These are phyloP conservation scores for Brevimyrus niger DNA, from an alignment of 2,113 vertebrate species.

Conservation along the genomic window DNA sequence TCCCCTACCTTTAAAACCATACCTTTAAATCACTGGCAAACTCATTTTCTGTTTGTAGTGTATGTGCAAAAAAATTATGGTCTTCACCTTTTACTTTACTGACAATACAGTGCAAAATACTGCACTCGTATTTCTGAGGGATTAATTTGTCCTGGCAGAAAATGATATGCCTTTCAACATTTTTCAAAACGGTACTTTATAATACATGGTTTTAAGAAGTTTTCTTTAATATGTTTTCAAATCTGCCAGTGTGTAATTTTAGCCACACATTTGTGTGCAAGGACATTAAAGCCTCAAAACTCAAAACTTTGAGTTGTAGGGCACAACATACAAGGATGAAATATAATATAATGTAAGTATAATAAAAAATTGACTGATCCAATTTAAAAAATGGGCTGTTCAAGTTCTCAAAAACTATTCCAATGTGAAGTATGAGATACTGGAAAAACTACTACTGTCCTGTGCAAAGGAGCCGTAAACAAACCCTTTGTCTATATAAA, in stretches of 20 bases:
- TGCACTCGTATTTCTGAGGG: background rate
- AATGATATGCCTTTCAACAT: background rate
- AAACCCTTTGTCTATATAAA: background rate
- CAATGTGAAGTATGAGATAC: background rate
- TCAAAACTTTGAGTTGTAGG: background rate
- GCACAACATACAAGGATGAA: background rate
- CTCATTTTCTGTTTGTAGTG: background rate
- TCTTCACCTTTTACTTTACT: background rate
- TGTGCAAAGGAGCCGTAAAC: background rate
- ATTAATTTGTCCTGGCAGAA: background rate
- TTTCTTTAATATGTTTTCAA: background rate
- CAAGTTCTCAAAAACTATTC: background rate
- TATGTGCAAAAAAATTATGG: background rate
- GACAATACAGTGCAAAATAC: background rate
- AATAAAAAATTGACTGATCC: background rate
- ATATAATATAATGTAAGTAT: background rate
- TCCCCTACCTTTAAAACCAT: background rate
- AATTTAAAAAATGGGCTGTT: background rate
- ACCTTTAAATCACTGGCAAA: slow-evolving; percentile 4
- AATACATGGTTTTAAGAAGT: background rate
- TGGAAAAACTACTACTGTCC: background rate
- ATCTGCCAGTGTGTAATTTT: background rate
- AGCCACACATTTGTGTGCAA: background rate
- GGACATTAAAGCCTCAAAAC: background rate
- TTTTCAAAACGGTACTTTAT: background rate